Conservation (phyloP, 2,888 invertebrate genomes). For the Erebia ligea region DNA sequence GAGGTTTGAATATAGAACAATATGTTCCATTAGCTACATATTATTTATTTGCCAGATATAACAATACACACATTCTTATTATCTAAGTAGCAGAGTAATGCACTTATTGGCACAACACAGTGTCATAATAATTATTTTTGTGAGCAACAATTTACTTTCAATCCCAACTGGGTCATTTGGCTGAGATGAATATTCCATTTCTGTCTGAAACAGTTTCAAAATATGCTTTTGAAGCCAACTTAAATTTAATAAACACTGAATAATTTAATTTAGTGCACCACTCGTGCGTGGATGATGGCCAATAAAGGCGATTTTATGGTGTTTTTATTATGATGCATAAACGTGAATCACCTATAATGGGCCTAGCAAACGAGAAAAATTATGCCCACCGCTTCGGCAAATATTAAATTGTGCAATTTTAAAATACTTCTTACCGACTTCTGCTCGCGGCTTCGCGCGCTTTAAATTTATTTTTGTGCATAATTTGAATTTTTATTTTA, state of each 20-base stretch:
- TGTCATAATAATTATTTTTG: constrained; percentile 30
- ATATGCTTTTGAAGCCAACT: constrained; percentile 71
- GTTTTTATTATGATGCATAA: constrained; percentile 81
- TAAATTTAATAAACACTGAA: constrained; percentile 79
- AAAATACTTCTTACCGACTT: constrained; percentile 39
- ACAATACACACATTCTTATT: neutral
- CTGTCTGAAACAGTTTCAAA: constrained; percentile 66
- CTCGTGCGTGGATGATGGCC: constrained; percentile 76
- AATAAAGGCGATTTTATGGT: constrained; percentile 79
- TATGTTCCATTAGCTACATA: too few relatives aligned
- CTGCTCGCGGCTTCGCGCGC: constrained; percentile 1
- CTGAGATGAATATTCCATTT: constrained; percentile 59
- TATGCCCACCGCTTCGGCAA: constrained; percentile 56
- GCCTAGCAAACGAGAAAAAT: constrained; percentile 56
- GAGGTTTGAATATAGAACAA: too few relatives aligned
- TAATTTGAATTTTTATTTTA: neutral
- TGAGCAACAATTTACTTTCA: constrained; percentile 42
- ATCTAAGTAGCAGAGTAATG: neutral
- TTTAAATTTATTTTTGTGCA: neutral
- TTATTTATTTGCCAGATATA: constrained; percentile 2
- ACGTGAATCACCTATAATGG: constrained; percentile 77
- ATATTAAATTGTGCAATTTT: constrained; percentile 59
- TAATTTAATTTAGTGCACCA: constrained; percentile 77
- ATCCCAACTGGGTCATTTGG: constrained; percentile 62
- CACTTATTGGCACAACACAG: constrained; percentile 14